These are phyloP conservation scores for Prochilodus magdalenae DNA, from an alignment of 2,113 vertebrate genomes.

Conservation along the genomic window DNA sequence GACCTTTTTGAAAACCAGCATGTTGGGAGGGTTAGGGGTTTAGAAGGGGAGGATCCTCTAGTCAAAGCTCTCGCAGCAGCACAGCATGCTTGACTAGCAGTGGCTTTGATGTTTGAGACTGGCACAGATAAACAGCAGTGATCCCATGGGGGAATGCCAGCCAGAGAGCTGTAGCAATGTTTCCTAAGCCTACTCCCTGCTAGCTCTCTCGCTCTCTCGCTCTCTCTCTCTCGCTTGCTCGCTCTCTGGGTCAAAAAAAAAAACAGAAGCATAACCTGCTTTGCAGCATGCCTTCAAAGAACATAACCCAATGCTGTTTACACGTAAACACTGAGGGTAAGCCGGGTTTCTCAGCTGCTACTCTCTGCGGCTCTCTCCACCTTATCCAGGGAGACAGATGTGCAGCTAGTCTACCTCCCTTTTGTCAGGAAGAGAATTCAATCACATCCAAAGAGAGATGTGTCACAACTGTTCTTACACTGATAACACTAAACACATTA, in stretches of 20 bases:
- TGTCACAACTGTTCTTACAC: not conserved
- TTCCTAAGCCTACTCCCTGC: constrained; percentile 30
- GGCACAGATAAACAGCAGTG: constrained; percentile 42
- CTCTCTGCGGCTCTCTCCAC: not conserved
- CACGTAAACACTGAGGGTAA: constrained; percentile 30
- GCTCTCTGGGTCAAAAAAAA: constrained; percentile 23
- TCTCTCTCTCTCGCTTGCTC: not conserved
- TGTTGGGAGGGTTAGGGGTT: not conserved
- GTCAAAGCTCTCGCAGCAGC: constrained; percentile 12
- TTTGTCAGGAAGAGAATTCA: not conserved
- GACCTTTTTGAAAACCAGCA: not conserved
- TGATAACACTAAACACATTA: not conserved
- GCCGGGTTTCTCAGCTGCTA: not conserved
- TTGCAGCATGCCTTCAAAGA: constrained; percentile 37
- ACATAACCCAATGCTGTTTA: constrained; percentile 24
- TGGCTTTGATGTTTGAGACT: constrained; percentile 37
- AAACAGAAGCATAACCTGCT: constrained; percentile 51
- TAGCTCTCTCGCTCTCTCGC: not conserved
- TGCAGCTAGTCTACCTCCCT: not conserved
- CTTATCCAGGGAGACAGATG: not conserved
- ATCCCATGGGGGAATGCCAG: constrained; percentile 33
- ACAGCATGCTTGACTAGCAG: constrained; percentile 24
- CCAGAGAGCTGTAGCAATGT: constrained; percentile 33
- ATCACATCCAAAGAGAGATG: not conserved
- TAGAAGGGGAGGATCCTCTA: not conserved